A percentile compares a stretch with the other conserved stretches of the same genome.
Conservation (phyloP, 2,113 vertebrate genomes). For the Cryptotis parvus region DNA sequence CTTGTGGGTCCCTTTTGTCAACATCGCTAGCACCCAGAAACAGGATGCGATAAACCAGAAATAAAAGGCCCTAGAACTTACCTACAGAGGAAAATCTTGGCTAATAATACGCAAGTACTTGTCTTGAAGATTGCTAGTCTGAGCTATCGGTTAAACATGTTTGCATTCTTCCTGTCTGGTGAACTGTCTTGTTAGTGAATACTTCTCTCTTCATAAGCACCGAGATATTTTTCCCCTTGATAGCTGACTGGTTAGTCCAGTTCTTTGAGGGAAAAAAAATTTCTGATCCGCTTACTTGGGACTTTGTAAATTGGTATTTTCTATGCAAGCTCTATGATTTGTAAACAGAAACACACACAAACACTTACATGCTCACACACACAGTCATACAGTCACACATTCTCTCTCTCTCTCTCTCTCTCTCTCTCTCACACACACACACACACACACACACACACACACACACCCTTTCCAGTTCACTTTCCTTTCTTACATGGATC, state of each 20-base stretch:
- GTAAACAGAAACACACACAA: neutral
- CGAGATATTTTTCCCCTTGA: neutral
- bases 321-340: neutral
- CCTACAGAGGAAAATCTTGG: neutral
- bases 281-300: neutral
- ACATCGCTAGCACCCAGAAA: neutral
- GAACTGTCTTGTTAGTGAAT: neutral
- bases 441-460: neutral
- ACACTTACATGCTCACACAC: neutral
- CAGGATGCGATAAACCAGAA: neutral
- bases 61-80: neutral
- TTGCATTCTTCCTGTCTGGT: neutral
- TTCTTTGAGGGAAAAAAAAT: neutral
- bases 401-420: too few relatives aligned
- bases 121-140: neutral
- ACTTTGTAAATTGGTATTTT: neutral
- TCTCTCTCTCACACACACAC: too few relatives aligned
- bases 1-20: neutral
- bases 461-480: neutral
- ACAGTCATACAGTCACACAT: neutral
- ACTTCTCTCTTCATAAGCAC: neutral
- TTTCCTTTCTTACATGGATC: neutral
- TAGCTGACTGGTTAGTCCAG: neutral
- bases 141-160: neutral
- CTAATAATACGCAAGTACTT: neutral